Percentiles rank a stretch among this genome's conserved stretches.
Evolutionary conservation across 2,797 vertebrate species (phyloP).

Genomic region (Bovichtus diacanthus): DNA sequence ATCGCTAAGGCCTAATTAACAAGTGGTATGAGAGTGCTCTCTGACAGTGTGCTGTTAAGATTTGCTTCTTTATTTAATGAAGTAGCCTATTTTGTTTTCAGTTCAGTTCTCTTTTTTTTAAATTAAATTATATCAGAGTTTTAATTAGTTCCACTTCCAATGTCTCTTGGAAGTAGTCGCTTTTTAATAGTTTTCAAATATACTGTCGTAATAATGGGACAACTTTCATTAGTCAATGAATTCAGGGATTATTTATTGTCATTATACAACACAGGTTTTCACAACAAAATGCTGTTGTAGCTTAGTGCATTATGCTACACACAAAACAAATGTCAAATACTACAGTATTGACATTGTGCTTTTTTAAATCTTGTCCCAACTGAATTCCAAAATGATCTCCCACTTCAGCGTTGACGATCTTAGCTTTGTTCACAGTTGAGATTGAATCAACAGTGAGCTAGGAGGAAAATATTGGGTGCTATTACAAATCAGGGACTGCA

Average conservation of each 20-base stretch:
- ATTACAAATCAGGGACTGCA: slow-evolving; percentile 14
- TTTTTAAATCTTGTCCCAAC: neutral
- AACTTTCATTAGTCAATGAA: neutral
- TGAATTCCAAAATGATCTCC: neutral
- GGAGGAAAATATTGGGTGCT: neutral
- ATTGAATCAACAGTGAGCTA: slow-evolving; percentile 10
- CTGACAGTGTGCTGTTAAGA: neutral
- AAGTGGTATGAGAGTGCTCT: neutral
- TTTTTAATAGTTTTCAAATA: neutral
- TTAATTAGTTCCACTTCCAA: slow-evolving; percentile 19
- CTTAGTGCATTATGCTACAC: too few species aligned
- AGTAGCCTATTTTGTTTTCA: neutral
- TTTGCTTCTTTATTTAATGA: neutral
- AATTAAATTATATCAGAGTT: neutral
- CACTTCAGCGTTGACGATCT: neutral
- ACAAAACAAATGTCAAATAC: neutral
- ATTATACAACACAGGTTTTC: too few species aligned
- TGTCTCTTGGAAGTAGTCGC: neutral
- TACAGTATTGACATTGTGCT: neutral
- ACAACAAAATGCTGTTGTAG: too few species aligned
- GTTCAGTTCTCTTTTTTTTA: slow-evolving; percentile 1
- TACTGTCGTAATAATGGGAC: neutral
- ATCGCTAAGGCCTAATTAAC: neutral
- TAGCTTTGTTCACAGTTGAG: slow-evolving; percentile 11
- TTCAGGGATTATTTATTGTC: neutral